Percentiles rank a stretch among this genome's conserved stretches.
Evolutionary conservation across 1,140 invertebrate species (phyloP).

Genomic region (Leptinotarsa texana): DNA sequence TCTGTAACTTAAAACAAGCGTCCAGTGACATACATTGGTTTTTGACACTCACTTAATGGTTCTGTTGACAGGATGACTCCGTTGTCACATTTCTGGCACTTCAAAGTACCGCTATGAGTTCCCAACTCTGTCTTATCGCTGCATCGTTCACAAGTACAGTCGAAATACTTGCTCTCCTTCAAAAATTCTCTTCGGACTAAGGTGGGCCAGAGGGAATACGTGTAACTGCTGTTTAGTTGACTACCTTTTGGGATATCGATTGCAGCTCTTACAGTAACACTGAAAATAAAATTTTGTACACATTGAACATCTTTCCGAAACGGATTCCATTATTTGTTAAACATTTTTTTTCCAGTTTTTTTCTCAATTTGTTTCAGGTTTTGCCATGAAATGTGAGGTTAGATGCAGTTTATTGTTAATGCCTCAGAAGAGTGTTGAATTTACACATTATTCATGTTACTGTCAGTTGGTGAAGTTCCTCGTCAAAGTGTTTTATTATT

Average conservation of each 20-base stretch:
- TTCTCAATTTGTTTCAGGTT: too few relatives aligned
- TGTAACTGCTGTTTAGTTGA: constrained; percentile 73
- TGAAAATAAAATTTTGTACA: constrained; percentile 46
- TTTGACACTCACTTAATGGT: constrained; percentile 64
- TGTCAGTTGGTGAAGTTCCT: too few relatives aligned
- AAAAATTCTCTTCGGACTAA: constrained; percentile 70
- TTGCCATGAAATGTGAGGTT: too few relatives aligned
- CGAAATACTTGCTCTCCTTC: constrained; percentile 76
- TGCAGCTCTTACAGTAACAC: constrained; percentile 72
- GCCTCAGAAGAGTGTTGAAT: too few relatives aligned
- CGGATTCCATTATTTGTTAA: too few relatives aligned
- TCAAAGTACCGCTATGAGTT: constrained; percentile 75
- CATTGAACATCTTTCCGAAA: too few relatives aligned
- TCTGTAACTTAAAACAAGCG: too few relatives aligned
- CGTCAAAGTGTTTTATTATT: too few relatives aligned
- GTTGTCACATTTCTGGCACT: constrained; percentile 74
- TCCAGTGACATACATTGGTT: too few relatives aligned
- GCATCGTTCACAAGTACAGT: constrained; percentile 73
- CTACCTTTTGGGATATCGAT: constrained; percentile 65
- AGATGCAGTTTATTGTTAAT: too few relatives aligned
- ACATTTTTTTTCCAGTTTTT: too few relatives aligned
- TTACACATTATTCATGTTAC: too few relatives aligned
- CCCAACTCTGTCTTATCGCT: constrained; percentile 75
- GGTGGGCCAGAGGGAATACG: constrained; percentile 77
- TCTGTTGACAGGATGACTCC: constrained; percentile 68